A percentile compares a stretch with the other conserved stretches of the same genome.
These are phyloP conservation scores for Xiphophorus hellerii DNA, from an alignment of 2,113 vertebrate genomes.

Conservation along the genomic window DNA sequence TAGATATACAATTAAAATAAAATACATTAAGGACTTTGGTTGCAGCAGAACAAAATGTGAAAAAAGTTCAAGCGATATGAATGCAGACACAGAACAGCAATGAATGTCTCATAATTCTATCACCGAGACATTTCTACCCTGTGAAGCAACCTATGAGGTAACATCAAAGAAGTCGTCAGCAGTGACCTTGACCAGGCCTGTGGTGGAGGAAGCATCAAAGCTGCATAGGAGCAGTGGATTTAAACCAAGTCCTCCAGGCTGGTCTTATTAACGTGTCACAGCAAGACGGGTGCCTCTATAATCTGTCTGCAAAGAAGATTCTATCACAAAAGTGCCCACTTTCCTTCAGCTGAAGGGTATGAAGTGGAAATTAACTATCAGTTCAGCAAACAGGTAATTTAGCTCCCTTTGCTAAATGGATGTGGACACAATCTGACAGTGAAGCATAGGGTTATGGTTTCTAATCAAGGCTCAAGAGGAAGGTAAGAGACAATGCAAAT, in stretches of 20 bases:
- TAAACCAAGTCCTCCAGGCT: conserved; percentile 42
- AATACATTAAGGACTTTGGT: background rate
- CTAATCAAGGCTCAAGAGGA: conserved; percentile 69
- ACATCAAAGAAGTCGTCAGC: conserved; percentile 71
- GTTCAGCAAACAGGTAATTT: conserved; percentile 54
- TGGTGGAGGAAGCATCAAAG: conserved; percentile 61
- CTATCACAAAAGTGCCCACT: conserved; percentile 40
- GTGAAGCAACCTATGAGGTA: conserved; percentile 42
- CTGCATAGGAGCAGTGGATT: conserved; percentile 30
- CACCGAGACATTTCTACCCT: conserved; percentile 50
- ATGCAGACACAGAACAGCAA: conserved; percentile 18
- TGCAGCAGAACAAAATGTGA: background rate
- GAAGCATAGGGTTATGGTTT: conserved; percentile 76
- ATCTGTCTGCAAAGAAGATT: conserved; percentile 54
- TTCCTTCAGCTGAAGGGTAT: conserved; percentile 16
- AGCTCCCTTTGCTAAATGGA: conserved; percentile 55
- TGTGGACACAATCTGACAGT: conserved; percentile 64
- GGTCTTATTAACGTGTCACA: conserved; percentile 68
- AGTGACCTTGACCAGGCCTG: conserved; percentile 55
- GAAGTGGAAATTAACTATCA: conserved; percentile 16
- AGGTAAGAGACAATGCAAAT: conserved; percentile 29
- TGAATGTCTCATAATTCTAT: conserved; percentile 33
- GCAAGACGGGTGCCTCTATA: conserved; percentile 47
- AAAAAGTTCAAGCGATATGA: background rate
- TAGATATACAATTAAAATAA: background rate